Base-by-base conservation (phyloP, 2,113 vertebrate genomes). In the Chitala chitala region DNA sequence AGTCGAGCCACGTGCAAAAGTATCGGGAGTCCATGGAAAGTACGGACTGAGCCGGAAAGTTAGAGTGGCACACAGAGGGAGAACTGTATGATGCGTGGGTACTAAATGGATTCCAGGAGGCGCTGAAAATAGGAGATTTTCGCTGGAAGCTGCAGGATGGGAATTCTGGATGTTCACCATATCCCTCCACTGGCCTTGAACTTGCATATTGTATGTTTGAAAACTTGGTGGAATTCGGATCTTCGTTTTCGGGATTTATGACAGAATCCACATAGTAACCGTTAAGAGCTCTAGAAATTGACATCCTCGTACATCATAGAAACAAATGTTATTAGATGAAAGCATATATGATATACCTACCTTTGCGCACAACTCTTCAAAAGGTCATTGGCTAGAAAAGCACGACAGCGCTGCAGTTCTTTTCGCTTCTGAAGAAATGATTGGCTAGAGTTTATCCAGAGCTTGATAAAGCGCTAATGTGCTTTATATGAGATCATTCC, bases 221-320 rank as follows among this genome's bases (percentile, higher is more conserved):
- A 77, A 96, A 96, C 87, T 95, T 94, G 78, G 90, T 80, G 79
- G 94, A 85, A 81, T 89, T 89, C 73, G 94, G 90, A 84, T 96
- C 96, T 90, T 97, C 95, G 74, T 89, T 94, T 72, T 98, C 96
- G 86, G 96, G 96, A 94, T 94, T 96, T 93, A 98, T 98, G 85
- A 98, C 94, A 73, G 96, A 97, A 94, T 98, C 96, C 90, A 98
- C 96, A 92, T 95, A 98, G 79, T 98, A 98, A 92, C 94, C 98
- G 95, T 94, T 98, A 90, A 98, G 90, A 87, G 96, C 92, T 90
- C 95, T 96, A 93, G 96, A 98, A 94, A 98, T 95, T 89, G 96
- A 95, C 96, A 98, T 98, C 92, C 87, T 98, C 90, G 93, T 94
- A 94, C 95, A 98, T 98, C 93, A 94, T 98, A 94, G 85, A 87